phyloP scores from a whole-genome alignment of 2,888 invertebrate genomes.

The Euspilapteryx auroguttella region DNA sequence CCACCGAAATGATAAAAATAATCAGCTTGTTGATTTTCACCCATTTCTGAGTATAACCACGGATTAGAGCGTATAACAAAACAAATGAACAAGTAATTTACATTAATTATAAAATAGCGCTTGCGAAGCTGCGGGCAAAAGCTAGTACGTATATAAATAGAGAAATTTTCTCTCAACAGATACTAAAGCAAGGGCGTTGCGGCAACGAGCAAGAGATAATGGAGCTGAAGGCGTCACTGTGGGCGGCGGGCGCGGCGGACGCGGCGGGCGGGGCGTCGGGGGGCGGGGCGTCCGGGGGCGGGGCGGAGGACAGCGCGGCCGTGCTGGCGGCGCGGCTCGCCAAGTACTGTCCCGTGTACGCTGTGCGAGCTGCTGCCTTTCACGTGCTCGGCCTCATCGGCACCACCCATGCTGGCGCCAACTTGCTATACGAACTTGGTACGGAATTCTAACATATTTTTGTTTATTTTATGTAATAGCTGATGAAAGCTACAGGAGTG shows the following conservation, averaged over 20 bases:
- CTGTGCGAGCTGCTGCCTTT: conserved; percentile 87
- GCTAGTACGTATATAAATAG: background rate
- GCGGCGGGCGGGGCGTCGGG: conserved; percentile 70
- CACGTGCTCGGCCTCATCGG: conserved; percentile 86
- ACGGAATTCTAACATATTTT: too few species aligned
- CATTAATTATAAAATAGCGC: too few species aligned
- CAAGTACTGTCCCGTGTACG: conserved; percentile 80
- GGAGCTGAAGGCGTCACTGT: conserved; percentile 84
- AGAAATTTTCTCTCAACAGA: conserved; percentile 14
- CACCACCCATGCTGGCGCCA: conserved; percentile 82
- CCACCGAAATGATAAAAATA: background rate
- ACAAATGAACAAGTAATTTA: too few species aligned
- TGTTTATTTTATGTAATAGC: too few species aligned
- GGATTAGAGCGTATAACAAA: too few species aligned
- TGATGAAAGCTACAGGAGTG: too few species aligned
- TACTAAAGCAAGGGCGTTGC: conserved; percentile 55
- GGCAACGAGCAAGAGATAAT: conserved; percentile 70
- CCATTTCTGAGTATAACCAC: too few species aligned
- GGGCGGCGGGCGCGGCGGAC: conserved; percentile 89
- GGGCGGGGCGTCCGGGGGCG: conserved; percentile 31
- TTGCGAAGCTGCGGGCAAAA: background rate
- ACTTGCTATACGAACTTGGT: conserved; percentile 72
- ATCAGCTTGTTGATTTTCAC: background rate
- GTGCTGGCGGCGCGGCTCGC: conserved; percentile 67
- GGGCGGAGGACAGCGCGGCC: conserved; percentile 34